Evolutionary conservation across 2,113 vertebrate genomes (phyloP), one percentile per base, ranked within the genome.

Genomic region (Hyperopisus bebe): DNA sequence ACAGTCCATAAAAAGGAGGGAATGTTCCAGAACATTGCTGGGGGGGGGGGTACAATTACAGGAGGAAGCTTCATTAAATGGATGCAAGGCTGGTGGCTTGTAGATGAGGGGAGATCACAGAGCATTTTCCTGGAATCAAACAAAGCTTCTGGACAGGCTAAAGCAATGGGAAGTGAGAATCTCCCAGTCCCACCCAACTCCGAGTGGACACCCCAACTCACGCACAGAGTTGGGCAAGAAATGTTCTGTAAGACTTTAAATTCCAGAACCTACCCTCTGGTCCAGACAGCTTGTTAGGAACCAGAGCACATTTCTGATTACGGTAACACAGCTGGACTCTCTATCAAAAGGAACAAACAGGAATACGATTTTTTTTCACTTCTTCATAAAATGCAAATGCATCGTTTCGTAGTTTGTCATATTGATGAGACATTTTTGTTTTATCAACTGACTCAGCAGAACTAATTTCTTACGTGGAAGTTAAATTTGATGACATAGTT

Each of bases 341-440:
- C n/a, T 80, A 8, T 7, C 35, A 80, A 80, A 80, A 42, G 35
- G 74, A 80, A 80, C 31, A 39, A 77, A 77, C 35, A 39, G 15
- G 6, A 80, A 42, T 42, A 70, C 9, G 15, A 39, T 42, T 80
- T 42, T 13, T 35, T 11, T 77, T 27, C 83, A 48, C 44, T 50
- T 27, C n/a, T 48, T 50, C 83, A 48, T 50, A 31, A 31, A 50
- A 86, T 86, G 44, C 46, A 9, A 48, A 86, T 48, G 24, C 83
- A 86, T 47, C 31, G n/a, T 86, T 86, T 48, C n/a, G n/a, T 47
- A 48, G 83, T 86, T 86, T 84, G 46, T 47, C 46, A 50, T 86
- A 31, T 31, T 50, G n/a, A 27, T 86, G 10, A 50, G 10, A 4
- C 21, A 13, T 47, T 86, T 50, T 86, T 21, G 3, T 50, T 86